A percentile compares a stretch with the other conserved stretches of the same genome.
These are phyloP conservation scores for Lamellibrachia columna DNA, from an alignment of 2,888 invertebrate species.

Conservation along the genomic window DNA sequence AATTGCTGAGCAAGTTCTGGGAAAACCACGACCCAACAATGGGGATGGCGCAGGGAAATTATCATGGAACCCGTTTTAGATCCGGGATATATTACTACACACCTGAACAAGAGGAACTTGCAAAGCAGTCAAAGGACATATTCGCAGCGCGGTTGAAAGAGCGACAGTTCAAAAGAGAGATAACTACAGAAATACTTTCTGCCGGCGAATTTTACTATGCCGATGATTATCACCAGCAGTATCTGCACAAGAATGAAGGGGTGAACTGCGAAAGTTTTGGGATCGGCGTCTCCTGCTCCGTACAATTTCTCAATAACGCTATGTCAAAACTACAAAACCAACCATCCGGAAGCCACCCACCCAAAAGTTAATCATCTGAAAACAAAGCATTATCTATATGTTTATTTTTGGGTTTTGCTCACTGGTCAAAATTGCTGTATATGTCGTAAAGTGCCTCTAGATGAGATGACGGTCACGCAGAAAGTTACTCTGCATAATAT, in stretches of 20 bases:
- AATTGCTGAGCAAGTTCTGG: conserved; percentile 63
- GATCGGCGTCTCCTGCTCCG: conserved; percentile 56
- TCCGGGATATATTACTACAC: conserved; percentile 54
- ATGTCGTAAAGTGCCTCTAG: not conserved
- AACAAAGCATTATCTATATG: not conserved
- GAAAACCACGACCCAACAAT: conserved; percentile 64
- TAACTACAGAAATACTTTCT: conserved; percentile 60
- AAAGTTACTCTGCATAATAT: not conserved
- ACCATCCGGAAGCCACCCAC: not conserved
- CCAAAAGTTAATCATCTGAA: not conserved
- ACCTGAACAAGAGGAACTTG: conserved; percentile 47
- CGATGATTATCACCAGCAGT: conserved; percentile 65
- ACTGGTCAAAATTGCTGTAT: not conserved
- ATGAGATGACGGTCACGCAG: not conserved
- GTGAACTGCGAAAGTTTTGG: conserved; percentile 64
- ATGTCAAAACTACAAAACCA: not conserved
- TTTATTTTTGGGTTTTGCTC: not conserved
- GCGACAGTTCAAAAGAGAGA: conserved; percentile 38
- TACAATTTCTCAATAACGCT: not conserved
- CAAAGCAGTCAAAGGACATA: conserved; percentile 46
- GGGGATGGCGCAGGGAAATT: conserved; percentile 62
- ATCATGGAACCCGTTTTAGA: conserved; percentile 60
- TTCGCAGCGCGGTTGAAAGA: conserved; percentile 53
- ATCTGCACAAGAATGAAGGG: conserved; percentile 62
- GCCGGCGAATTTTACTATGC: conserved; percentile 62